These are phyloP conservation scores for Tribolium freemani DNA, from an alignment of 2,888 invertebrate genomes.

Conservation along the genomic window DNA sequence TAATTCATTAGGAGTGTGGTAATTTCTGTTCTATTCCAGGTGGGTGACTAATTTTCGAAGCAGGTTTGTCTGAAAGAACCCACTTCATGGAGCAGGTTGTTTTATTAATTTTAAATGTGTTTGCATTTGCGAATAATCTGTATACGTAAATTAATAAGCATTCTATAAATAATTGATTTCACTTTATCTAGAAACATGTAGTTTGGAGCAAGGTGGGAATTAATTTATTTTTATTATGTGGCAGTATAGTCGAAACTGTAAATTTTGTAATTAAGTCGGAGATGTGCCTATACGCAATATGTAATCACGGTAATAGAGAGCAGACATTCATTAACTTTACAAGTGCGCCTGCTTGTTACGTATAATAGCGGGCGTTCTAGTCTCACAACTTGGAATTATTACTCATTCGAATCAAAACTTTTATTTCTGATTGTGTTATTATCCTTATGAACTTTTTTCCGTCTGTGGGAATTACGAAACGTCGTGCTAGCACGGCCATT, in stretches of 20 bases:
- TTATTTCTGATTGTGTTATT: constrained; percentile 28
- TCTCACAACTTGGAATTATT: constrained; percentile 48
- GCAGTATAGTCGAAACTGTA: constrained; percentile 54
- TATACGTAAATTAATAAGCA: constrained; percentile 43
- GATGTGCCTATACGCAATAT: constrained; percentile 57
- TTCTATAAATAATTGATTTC: constrained; percentile 51
- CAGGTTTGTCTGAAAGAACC: constrained; percentile 2
- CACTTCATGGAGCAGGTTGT: constrained; percentile 32
- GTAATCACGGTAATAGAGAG: constrained; percentile 57
- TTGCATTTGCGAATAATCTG: constrained; percentile 31
- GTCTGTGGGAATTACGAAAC: constrained; percentile 16
- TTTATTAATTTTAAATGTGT: constrained; percentile 43
- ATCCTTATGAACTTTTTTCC: constrained; percentile 1
- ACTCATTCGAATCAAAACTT: constrained; percentile 25
- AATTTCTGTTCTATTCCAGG: background rate
- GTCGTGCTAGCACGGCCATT: constrained; percentile 2
- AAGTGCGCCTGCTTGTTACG: constrained; percentile 56
- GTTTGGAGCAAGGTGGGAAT: constrained; percentile 47
- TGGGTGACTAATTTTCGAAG: background rate
- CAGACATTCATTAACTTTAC: constrained; percentile 57
- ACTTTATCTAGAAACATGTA: constrained; percentile 46
- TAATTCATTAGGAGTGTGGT: background rate
- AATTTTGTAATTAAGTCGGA: constrained; percentile 59
- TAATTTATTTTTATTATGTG: constrained; percentile 58
- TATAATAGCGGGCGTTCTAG: constrained; percentile 53